Conservation (phyloP, 2,797 vertebrate genomes). For the Ciconia nigra region DNA sequence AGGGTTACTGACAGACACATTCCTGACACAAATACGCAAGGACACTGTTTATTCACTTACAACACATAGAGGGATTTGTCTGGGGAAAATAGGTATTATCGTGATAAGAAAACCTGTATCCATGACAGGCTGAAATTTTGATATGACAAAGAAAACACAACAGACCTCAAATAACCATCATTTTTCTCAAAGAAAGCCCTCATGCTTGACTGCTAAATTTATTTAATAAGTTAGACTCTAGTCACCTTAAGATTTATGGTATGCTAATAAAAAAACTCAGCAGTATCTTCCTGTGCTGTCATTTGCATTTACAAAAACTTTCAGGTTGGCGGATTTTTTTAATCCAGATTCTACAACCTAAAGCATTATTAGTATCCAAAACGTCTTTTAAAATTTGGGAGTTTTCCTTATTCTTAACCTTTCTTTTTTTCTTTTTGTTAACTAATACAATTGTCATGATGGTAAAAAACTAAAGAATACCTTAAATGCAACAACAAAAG, state of each 20-base stretch:
- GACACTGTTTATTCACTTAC: neutral
- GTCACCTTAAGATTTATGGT: neutral
- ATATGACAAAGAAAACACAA: neutral
- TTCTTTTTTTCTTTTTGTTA: neutral
- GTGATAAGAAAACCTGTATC: neutral
- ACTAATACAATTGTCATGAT: neutral
- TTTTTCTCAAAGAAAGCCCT: neutral
- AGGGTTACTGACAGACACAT: neutral
- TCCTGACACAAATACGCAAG: neutral
- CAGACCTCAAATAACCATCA: neutral
- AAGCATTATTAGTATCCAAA: neutral
- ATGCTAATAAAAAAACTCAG: neutral
- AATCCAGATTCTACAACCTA: neutral
- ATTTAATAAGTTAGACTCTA: neutral
- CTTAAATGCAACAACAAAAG: neutral
- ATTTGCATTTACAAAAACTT: neutral
- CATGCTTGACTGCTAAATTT: neutral
- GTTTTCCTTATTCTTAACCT: neutral
- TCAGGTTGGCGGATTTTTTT: fast-evolving
- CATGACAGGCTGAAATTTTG: neutral
- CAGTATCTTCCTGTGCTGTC: neutral
- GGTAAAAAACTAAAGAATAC: neutral
- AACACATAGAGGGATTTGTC: neutral
- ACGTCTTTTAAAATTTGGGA: neutral
- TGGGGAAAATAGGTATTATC: neutral